A percentile compares a stretch with the other conserved stretches of the same genome.
These are phyloP conservation scores for Protodeltote pygarga DNA, from an alignment of 2,888 invertebrate species.

Conservation along the genomic window DNA sequence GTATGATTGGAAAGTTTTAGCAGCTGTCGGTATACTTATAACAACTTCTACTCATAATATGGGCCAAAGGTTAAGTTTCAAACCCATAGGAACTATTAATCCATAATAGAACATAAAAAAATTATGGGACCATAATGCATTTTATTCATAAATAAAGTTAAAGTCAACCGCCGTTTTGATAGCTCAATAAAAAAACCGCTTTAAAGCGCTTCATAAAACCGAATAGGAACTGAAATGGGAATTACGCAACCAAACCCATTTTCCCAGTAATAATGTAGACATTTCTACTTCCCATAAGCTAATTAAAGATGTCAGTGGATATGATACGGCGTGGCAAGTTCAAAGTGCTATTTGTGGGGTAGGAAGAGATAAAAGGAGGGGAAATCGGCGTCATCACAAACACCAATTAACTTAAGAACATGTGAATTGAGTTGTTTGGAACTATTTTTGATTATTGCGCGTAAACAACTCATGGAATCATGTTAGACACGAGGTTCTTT, in stretches of 20 bases:
- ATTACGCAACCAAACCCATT: not conserved
- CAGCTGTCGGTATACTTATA: no score
- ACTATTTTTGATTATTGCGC: slow-evolving; percentile 17
- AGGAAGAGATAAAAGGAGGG: slow-evolving; percentile 17
- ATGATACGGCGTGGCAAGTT: slow-evolving; percentile 25
- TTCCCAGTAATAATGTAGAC: slow-evolving; percentile 3
- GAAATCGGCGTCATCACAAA: slow-evolving; percentile 3
- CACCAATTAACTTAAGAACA: slow-evolving; percentile 19
- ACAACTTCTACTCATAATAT: no score
- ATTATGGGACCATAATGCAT: no score
- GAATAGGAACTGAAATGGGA: not conserved
- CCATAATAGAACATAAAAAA: no score
- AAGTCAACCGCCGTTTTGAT: no score
- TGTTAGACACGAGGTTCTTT: no score
- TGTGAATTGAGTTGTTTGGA: slow-evolving; percentile 17
- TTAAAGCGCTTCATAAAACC: not conserved
- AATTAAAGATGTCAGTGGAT: slow-evolving; percentile 23
- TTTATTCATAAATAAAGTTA: no score
- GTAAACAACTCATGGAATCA: no score
- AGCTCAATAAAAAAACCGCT: slow-evolving; percentile 1
- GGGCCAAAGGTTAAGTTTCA: no score
- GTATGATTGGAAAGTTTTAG: no score
- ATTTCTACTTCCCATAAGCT: slow-evolving; percentile 8
- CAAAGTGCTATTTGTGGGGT: slow-evolving; percentile 30
- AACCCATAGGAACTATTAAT: no score